Evolutionary conservation across 35 echinoderm and acorn worm genomes (phyloP).

Genomic region (Apostichopus japonicus): DNA sequence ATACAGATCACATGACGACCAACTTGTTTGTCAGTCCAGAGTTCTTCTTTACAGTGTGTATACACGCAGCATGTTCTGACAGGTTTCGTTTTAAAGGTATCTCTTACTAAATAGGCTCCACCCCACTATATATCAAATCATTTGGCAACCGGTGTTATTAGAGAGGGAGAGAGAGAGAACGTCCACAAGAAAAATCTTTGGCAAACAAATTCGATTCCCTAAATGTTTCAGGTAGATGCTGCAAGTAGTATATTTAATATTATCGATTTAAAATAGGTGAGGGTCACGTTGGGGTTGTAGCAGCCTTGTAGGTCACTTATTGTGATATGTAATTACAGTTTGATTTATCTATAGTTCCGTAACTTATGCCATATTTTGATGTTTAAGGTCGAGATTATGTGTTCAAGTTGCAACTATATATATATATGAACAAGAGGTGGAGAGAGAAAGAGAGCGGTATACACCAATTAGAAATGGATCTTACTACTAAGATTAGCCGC

Average conservation of each 20-base stretch:
- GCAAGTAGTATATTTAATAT: neutral
- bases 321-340: neutral
- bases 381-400: too few species aligned
- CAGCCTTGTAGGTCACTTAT: neutral
- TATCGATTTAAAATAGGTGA: constrained; percentile 29
- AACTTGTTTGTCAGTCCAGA: constrained; percentile 32
- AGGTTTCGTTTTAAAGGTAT: constrained; percentile 55
- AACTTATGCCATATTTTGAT: neutral
- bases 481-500: too few species aligned
- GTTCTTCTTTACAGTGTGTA: neutral
- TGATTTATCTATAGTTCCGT: neutral
- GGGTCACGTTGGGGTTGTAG: constrained; percentile 12
- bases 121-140: neutral
- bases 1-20: constrained; percentile 22
- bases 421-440: too few species aligned
- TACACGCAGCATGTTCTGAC: constrained; percentile 19
- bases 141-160: neutral
- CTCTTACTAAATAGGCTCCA: neutral
- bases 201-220: constrained; percentile 1
- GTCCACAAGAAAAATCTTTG: neutral
- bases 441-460: too few species aligned
- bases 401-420: too few species aligned
- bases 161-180: neutral
- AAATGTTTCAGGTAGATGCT: neutral
- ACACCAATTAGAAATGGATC: too few species aligned